These are phyloP conservation scores for Mormyrus proboscirostris DNA, from an alignment of 2,797 vertebrate genomes.

Conservation along the genomic window DNA sequence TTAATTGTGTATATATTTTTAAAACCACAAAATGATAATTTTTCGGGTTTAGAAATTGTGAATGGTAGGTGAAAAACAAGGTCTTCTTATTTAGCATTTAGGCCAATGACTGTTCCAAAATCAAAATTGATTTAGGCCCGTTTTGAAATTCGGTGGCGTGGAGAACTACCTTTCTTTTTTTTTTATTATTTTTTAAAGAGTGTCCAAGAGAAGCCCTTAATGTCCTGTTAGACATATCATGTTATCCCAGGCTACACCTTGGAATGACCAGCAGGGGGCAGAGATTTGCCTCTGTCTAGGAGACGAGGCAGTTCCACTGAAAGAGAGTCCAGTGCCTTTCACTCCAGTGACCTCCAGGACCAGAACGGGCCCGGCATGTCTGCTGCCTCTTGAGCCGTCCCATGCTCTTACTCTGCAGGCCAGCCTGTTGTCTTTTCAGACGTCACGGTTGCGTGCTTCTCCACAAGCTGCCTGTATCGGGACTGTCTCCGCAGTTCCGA, in stretches of 20 bases:
- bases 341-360: slow-evolving; percentile 49
- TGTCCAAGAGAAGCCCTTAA: not conserved
- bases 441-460: not conserved
- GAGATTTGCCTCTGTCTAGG: slow-evolving; percentile 15
- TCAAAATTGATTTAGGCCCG: slow-evolving; percentile 18
- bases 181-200: not conserved
- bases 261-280: slow-evolving; percentile 20
- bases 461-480: not conserved
- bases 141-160: not conserved
- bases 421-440: not conserved
- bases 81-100: slow-evolving; percentile 16
- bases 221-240: slow-evolving; percentile 35
- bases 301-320: slow-evolving; percentile 57
- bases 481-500: not conserved
- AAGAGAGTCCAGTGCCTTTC: slow-evolving; percentile 72
- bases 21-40: slow-evolving; percentile 19
- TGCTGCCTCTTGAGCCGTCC: not conserved
- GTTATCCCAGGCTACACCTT: slow-evolving; percentile 15
- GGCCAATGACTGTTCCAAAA: slow-evolving; percentile 21
- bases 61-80: slow-evolving; percentile 10
- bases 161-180: not conserved
- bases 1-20: slow-evolving; percentile 39
- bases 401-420: not conserved
- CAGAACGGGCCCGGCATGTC: slow-evolving; percentile 18
- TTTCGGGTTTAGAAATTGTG: slow-evolving; percentile 21